These are phyloP conservation scores for Thamnophis sirtalis DNA, from an alignment of 2,113 vertebrate genomes.

Conservation along the genomic window DNA sequence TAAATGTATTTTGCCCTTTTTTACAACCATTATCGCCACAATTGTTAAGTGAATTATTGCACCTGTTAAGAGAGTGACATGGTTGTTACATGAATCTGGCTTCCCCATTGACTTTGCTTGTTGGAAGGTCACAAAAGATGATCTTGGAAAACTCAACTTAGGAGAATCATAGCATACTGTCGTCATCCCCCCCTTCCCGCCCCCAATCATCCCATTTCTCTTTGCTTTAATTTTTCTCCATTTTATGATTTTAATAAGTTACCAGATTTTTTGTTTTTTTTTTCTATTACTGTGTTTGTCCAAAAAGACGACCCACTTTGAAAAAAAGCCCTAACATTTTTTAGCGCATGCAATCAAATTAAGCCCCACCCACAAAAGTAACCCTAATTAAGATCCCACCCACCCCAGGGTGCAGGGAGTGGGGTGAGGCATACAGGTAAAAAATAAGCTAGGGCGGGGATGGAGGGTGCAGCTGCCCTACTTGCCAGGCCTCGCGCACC, in stretches of 20 bases:
- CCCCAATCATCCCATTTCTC: neutral
- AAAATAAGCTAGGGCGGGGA: no score
- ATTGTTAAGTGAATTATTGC: neutral
- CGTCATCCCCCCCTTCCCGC: no score
- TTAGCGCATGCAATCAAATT: no score
- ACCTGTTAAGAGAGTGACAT: neutral
- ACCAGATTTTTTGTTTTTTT: neutral
- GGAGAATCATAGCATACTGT: neutral
- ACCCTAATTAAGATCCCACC: no score
- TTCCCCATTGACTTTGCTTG: neutral
- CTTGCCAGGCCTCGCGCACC: no score
- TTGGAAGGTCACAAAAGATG: neutral
- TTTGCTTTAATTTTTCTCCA: neutral
- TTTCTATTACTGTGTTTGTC: neutral
- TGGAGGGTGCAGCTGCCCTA: no score
- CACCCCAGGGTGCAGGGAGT: no score
- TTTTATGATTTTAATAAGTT: neutral
- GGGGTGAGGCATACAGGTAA: no score
- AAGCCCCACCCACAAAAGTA: no score
- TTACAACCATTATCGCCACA: neutral
- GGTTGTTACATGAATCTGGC: neutral
- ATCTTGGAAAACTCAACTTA: neutral
- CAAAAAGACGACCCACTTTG: no score
- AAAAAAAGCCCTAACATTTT: no score
- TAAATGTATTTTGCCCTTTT: neutral